A percentile compares a stretch with the other conserved stretches of the same genome.
These are phyloP conservation scores for Uloborus diversus DNA, from an alignment of 1,140 invertebrate genomes.

Conservation along the genomic window DNA sequence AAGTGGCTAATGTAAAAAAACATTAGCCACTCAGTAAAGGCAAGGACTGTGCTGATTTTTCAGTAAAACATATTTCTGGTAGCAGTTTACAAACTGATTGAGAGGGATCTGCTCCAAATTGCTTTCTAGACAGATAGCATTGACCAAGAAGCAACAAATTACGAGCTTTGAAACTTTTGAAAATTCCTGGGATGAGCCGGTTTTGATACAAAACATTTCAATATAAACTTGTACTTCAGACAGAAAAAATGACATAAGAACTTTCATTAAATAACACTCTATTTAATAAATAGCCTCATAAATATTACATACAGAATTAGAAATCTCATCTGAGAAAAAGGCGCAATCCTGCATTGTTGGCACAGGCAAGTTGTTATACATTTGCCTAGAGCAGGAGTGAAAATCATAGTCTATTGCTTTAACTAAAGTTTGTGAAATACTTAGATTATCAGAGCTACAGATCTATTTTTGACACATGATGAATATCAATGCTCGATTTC, in stretches of 20 bases:
- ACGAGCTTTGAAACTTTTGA: no score
- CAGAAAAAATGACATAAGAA: not conserved
- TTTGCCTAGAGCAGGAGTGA: not conserved
- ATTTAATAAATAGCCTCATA: slow-evolving; percentile 52
- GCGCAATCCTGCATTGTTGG: slow-evolving; percentile 9
- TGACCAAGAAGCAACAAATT: no score
- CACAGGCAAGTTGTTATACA: slow-evolving; percentile 19
- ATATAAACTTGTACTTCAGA: not conserved
- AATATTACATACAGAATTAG: slow-evolving; percentile 27
- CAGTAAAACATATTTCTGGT: no score
- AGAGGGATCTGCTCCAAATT: no score
- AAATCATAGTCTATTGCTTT: not conserved
- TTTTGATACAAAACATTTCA: not conserved
- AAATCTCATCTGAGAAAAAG: not conserved
- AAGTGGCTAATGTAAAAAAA: no score
- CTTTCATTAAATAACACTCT: slow-evolving; percentile 42
- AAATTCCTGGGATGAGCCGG: not conserved
- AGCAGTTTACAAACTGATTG: no score
- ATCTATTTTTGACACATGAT: not conserved
- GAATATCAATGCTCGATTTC: not conserved
- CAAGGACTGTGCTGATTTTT: no score
- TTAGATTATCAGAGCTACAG: not conserved
- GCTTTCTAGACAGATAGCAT: no score
- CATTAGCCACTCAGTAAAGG: no score
- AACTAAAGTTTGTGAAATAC: not conserved